Base-by-base conservation (phyloP, 2,113 vertebrate genomes). In the Pavo muticus region DNA sequence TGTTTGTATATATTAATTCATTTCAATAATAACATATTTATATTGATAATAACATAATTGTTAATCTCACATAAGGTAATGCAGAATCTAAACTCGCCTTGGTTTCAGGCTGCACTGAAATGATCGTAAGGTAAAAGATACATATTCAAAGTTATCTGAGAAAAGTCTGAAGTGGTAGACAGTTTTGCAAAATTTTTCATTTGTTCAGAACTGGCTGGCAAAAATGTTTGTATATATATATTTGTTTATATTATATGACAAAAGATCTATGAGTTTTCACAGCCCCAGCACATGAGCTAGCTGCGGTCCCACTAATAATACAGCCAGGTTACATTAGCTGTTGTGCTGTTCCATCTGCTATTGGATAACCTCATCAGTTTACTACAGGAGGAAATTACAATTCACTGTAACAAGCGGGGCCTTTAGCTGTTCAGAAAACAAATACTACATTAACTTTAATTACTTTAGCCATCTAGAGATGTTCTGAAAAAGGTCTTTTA, bases 361-460 rank as follows among this genome's bases (percentile, higher is more conserved):
- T 90, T 88, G 90, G 81, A 75, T 52, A 57, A 87, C 48, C 48
- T 89, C 35, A 14, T 72, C 65, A 32, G 44, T 84, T 93, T 91
- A 29, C 47, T 75, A 61, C 81, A 84, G 80, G 63, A 76, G 40
- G 45, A 48, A 76, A 92, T 64, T 40, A 42, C 45, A 21, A 3
- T 56, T 82, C 40, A 23, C 14, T 52, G 30, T 61, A 54, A 72
- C 47, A 67, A 59, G 27, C 48, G 54, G 75, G 61, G 37, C 40
- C 37, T 82, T 79, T 61, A 47, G 70, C 65, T 65, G 35, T 48
- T 82, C 73, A 63, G 77, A 79, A 91, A 93, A 88, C 6, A 93
- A 94, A 60, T 67, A 56, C 59, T 85, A 24, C 44, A 42, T 76
- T 54, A 88, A 91, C 37, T 80, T 79, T 56, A 84, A 56, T 86